phyloP scores from a whole-genome alignment of 2,888 invertebrate species.

The Tenthredo mesomela region DNA sequence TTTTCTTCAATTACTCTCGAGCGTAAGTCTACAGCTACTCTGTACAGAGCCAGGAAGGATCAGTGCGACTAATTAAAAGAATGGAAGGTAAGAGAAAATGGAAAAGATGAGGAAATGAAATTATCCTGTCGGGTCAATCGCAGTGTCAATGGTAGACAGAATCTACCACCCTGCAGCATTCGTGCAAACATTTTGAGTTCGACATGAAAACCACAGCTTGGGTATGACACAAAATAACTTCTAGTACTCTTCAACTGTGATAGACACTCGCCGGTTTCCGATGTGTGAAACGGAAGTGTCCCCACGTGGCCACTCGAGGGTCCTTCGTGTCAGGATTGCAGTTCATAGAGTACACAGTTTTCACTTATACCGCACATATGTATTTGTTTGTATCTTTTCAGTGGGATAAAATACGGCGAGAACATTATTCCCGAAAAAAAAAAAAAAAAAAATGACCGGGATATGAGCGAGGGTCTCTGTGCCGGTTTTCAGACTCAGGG shows the following conservation, averaged over 20 bases:
- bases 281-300: conserved; percentile 59
- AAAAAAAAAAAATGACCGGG: neutral
- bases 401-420: neutral
- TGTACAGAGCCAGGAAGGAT: neutral
- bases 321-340: conserved; percentile 67
- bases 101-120: neutral
- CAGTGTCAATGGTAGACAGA: neutral
- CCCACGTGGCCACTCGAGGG: conserved; percentile 72
- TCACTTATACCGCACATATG: neutral
- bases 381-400: neutral
- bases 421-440: neutral
- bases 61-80: neutral
- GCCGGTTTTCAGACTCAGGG: neutral
- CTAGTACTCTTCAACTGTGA: neutral
- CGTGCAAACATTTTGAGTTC: conserved; percentile 52
- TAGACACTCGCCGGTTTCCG: neutral
- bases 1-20: neutral
- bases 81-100: neutral
- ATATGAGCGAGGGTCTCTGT: neutral
- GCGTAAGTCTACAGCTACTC: conserved; percentile 1
- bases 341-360: neutral
- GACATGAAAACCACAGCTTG: conserved; percentile 75
- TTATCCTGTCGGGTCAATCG: neutral
- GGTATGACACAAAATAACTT: conserved; percentile 69
- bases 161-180: neutral